Percentiles rank a stretch among this genome's conserved stretches.
These are phyloP conservation scores for Neogale vison DNA, from an alignment of 2,113 vertebrate genomes.

Conservation along the genomic window DNA sequence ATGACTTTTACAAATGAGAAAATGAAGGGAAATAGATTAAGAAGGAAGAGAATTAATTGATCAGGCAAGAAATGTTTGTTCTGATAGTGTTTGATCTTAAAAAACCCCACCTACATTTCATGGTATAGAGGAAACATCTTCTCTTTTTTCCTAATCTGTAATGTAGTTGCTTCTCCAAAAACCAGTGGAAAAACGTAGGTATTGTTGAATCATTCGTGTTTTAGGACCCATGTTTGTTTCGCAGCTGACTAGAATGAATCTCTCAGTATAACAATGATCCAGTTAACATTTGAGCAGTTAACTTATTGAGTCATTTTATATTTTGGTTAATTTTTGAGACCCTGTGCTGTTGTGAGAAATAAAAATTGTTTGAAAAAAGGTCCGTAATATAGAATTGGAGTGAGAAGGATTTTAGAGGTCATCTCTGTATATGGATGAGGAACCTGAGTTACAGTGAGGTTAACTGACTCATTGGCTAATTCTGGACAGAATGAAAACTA, in stretches of 20 bases:
- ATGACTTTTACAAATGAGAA: not conserved
- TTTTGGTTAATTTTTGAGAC: not conserved
- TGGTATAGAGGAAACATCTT: not conserved
- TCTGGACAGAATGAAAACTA: not conserved
- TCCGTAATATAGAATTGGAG: not conserved
- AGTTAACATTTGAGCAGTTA: not conserved
- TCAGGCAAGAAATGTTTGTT: not conserved
- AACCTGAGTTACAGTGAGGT: not conserved
- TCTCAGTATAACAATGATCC: not conserved
- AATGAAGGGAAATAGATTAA: not conserved
- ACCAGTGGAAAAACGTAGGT: not conserved
- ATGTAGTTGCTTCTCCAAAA: not conserved
- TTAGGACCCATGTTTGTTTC: not conserved
- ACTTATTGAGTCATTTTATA: not conserved
- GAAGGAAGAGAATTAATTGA: not conserved
- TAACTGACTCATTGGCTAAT: not conserved
- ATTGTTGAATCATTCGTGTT: not conserved
- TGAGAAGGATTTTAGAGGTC: not conserved
- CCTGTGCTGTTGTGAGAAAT: not conserved
- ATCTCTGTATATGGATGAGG: not conserved
- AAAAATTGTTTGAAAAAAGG: not conserved
- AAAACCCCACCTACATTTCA: not conserved
- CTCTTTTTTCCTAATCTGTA: not conserved
- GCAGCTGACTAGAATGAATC: not conserved
- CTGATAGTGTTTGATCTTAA: slow-evolving; percentile 33